Percentiles rank a stretch among this genome's conserved stretches.
Evolutionary conservation across 2,113 vertebrate genomes (phyloP).

Genomic region (Macquaria australasica): DNA sequence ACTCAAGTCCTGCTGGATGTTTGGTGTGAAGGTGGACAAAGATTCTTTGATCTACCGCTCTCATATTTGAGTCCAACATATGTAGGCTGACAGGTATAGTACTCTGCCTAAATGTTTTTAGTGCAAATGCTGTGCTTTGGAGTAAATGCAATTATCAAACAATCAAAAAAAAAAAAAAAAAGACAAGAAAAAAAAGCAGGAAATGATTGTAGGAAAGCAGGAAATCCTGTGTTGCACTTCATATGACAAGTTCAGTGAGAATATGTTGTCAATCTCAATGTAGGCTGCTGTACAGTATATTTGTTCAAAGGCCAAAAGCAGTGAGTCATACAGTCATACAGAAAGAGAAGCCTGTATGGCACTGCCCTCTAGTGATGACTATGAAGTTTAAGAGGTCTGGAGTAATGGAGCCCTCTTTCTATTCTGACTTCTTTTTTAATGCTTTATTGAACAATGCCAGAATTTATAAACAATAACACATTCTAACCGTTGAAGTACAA

Average conservation of each 20-base stretch:
- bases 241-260: neutral
- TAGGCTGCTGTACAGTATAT: neutral
- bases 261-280: neutral
- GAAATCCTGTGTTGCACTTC: neutral
- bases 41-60: neutral
- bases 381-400: neutral
- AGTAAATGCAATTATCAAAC: neutral
- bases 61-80: neutral
- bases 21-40: neutral
- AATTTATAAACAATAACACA: too few relatives aligned
- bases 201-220: neutral
- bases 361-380: conserved; percentile 40
- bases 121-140: neutral
- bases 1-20: neutral
- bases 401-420: neutral
- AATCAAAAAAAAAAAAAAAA: too few relatives aligned
- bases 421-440: neutral
- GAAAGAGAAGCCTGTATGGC: neutral
- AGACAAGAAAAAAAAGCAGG: too few relatives aligned
- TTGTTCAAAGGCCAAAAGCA: neutral
- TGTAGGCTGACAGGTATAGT: neutral
- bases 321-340: neutral
- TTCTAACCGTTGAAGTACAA: neutral
- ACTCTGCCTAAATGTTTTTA: neutral
- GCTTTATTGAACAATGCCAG: neutral